Percentiles rank a stretch among this genome's conserved stretches.
Conservation (phyloP, 2,797 vertebrate species). For the Lepidocolaptes lacrymiger region DNA sequence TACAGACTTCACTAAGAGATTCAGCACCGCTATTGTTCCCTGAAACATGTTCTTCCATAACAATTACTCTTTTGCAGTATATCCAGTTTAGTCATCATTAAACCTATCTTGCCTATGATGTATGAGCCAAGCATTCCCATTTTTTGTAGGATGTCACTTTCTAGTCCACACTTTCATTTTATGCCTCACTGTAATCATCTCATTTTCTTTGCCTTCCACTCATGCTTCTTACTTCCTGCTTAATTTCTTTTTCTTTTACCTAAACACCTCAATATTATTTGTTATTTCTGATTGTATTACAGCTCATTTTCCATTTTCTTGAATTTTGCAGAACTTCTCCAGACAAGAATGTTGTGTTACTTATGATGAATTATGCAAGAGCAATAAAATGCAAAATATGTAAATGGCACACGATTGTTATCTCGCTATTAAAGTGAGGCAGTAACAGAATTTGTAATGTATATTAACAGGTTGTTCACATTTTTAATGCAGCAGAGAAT, state of each 20-base stretch:
- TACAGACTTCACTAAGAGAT: neutral
- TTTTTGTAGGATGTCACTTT: constrained; percentile 6
- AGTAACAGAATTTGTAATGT: constrained; percentile 48
- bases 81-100: constrained; percentile 9
- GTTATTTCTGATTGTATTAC: constrained; percentile 7
- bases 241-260: constrained; percentile 17
- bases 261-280: constrained; percentile 12
- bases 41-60: neutral
- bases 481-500: neutral
- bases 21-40: neutral
- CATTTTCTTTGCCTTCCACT: constrained; percentile 1
- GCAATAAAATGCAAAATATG: constrained; percentile 63
- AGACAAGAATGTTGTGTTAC: constrained; percentile 34
- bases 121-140: neutral
- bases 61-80: constrained; percentile 5
- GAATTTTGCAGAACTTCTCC: constrained; percentile 30
- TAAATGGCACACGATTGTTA: constrained; percentile 44
- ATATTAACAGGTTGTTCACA: constrained; percentile 31
- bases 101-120: neutral
- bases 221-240: neutral
- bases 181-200: neutral
- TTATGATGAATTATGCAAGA: constrained; percentile 61
- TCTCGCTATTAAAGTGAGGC: constrained; percentile 31
- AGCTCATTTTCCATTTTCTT: constrained; percentile 16
- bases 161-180: neutral